A percentile compares a stretch with the other conserved stretches of the same genome.
These are phyloP conservation scores for Euplexia lucipara DNA, from an alignment of 2,888 invertebrate species.

Conservation along the genomic window DNA sequence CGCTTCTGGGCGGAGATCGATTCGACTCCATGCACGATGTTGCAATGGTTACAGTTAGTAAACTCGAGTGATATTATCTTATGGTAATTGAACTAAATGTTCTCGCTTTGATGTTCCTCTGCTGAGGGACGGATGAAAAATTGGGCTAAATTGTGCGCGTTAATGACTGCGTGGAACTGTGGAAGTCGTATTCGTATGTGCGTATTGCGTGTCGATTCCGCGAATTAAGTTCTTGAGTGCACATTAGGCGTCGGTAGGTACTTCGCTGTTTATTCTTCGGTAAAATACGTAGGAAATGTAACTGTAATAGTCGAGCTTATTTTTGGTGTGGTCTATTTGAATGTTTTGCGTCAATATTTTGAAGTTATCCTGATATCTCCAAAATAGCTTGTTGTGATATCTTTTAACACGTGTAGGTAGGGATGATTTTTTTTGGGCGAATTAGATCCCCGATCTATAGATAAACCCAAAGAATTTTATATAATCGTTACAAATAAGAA, in stretches of 20 bases:
- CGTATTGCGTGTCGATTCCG: slow-evolving; percentile 49
- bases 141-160: slow-evolving; percentile 57
- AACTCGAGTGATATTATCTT: slow-evolving; percentile 76
- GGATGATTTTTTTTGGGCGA: neutral
- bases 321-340: neutral
- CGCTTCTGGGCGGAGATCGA: slow-evolving; percentile 75
- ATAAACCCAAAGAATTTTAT: neutral
- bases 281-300: neutral
- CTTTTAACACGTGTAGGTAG: neutral
- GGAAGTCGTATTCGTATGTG: slow-evolving; percentile 16
- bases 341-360: neutral
- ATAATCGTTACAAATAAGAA: neutral
- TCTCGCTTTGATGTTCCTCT: slow-evolving; percentile 65
- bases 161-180: slow-evolving; percentile 47
- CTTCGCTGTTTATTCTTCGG: slow-evolving; percentile 3
- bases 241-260: neutral
- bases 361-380: neutral
- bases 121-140: slow-evolving; percentile 59
- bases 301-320: neutral
- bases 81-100: slow-evolving; percentile 81
- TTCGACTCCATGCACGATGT: slow-evolving; percentile 73
- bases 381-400: neutral
- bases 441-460: too few relatives aligned
- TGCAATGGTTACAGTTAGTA: slow-evolving; percentile 86
- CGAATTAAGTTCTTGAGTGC: slow-evolving; percentile 46